These are phyloP conservation scores for Polylopha cassiicola DNA, from an alignment of 2,888 invertebrate genomes.

Conservation along the genomic window DNA sequence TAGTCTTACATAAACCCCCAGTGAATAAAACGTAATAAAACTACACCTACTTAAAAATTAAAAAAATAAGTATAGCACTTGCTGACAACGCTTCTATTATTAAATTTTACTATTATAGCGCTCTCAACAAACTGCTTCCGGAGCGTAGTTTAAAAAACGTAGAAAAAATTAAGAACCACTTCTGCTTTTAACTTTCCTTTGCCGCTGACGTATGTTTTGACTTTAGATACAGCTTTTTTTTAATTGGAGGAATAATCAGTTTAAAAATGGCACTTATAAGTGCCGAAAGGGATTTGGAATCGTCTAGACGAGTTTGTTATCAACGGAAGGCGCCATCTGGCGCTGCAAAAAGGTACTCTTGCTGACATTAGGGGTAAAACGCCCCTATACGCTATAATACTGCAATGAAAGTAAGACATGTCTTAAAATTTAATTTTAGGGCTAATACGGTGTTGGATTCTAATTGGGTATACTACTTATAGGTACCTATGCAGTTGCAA, in stretches of 20 bases:
- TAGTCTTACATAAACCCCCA: no score
- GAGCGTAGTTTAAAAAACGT: constrained; percentile 33
- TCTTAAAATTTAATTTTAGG: no score
- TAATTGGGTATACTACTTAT: no score
- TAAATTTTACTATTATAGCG: constrained; percentile 39
- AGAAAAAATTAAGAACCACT: constrained; percentile 31
- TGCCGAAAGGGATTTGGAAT: constrained; percentile 20
- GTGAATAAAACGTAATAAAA: no score
- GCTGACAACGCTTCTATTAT: constrained; percentile 21
- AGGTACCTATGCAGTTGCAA: no score
- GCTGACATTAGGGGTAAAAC: constrained; percentile 11
- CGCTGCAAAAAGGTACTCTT: constrained; percentile 21
- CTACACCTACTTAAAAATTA: constrained; percentile 9
- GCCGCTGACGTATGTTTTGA: not conserved
- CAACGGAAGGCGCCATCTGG: constrained; percentile 24
- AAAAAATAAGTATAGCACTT: constrained; percentile 13
- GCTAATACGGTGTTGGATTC: no score
- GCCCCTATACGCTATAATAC: constrained; percentile 4
- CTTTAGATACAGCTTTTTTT: no score
- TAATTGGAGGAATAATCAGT: constrained; percentile 8
- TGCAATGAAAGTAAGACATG: not conserved
- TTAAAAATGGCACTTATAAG: constrained; percentile 10
- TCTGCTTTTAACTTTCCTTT: constrained; percentile 20
- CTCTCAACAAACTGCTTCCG: constrained; percentile 45
- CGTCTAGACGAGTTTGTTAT: constrained; percentile 26